Conservation (phyloP, 2,888 invertebrate genomes). For the Euplexia lucipara region DNA sequence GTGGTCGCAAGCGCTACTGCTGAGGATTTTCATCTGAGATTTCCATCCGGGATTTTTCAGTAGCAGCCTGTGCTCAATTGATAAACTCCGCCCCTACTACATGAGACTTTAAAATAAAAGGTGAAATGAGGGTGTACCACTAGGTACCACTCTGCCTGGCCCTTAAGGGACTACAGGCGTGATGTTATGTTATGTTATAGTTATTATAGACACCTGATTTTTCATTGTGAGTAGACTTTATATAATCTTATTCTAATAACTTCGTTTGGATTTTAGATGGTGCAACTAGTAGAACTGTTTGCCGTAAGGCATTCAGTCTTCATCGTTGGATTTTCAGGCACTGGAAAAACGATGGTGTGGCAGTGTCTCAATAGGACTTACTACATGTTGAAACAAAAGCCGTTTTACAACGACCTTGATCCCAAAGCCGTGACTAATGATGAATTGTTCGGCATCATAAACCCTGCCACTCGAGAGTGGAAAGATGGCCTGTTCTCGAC, state of each 20-base stretch:
- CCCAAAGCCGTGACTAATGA: constrained; percentile 99
- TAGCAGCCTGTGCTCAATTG: too few relatives aligned
- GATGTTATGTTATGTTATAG: too few relatives aligned
- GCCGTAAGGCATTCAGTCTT: constrained; percentile 98
- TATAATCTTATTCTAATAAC: not conserved
- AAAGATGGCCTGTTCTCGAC: constrained; percentile 97
- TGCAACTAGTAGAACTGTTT: constrained; percentile 97
- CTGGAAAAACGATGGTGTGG: constrained; percentile 98
- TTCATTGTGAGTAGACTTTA: too few relatives aligned
- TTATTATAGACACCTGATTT: too few relatives aligned
- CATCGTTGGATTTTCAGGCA: constrained; percentile 96
- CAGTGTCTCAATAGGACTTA: constrained; percentile 97
- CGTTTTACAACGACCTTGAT: constrained; percentile 97
- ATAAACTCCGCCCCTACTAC: too few relatives aligned
- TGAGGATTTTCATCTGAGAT: too few relatives aligned
- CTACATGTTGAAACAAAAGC: constrained; percentile 94
- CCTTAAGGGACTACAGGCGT: too few relatives aligned
- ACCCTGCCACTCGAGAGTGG: constrained; percentile 98
- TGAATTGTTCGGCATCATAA: constrained; percentile 98
- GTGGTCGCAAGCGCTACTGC: too few relatives aligned
- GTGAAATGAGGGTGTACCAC: too few relatives aligned
- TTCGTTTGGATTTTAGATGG: constrained; percentile 91
- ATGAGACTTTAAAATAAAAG: too few relatives aligned
- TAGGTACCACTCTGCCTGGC: too few relatives aligned
- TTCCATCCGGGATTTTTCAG: too few relatives aligned